Evolutionary conservation across 2,797 vertebrate species (phyloP).

Genomic region (Dipus sagitta): DNA sequence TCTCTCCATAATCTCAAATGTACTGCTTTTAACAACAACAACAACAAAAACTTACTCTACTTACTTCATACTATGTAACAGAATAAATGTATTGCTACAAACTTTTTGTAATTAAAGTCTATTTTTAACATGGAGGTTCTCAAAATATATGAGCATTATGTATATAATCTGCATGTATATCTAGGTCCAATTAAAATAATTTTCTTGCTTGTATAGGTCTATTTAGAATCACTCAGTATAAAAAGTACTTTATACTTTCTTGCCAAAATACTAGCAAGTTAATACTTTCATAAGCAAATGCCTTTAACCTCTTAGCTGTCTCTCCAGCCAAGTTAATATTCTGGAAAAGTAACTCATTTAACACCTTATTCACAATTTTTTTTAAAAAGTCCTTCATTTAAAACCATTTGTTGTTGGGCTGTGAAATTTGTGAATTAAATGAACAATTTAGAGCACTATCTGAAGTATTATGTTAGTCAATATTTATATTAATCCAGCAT

Average conservation of each 20-base stretch:
- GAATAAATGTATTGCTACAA: background rate
- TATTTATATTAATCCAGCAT: background rate
- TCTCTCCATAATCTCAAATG: background rate
- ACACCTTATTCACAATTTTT: background rate
- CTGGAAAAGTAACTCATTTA: background rate
- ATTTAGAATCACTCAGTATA: background rate
- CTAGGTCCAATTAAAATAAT: background rate
- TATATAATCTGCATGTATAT: background rate
- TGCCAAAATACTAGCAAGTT: too few relatives aligned
- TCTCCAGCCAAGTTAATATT: too few relatives aligned
- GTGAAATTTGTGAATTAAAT: background rate
- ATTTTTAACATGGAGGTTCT: background rate
- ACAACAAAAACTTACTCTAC: background rate
- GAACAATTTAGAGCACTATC: constrained; percentile 5
- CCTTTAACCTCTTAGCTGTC: too few relatives aligned
- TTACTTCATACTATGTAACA: background rate
- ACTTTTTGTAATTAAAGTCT: background rate
- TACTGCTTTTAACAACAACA: background rate
- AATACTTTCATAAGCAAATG: too few relatives aligned
- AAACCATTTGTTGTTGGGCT: background rate
- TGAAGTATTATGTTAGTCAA: background rate
- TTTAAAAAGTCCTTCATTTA: background rate
- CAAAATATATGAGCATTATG: background rate
- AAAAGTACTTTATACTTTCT: background rate
- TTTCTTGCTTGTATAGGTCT: background rate